These are phyloP conservation scores for Heteronetta atricapilla DNA, from an alignment of 2,113 vertebrate genomes.

Conservation along the genomic window DNA sequence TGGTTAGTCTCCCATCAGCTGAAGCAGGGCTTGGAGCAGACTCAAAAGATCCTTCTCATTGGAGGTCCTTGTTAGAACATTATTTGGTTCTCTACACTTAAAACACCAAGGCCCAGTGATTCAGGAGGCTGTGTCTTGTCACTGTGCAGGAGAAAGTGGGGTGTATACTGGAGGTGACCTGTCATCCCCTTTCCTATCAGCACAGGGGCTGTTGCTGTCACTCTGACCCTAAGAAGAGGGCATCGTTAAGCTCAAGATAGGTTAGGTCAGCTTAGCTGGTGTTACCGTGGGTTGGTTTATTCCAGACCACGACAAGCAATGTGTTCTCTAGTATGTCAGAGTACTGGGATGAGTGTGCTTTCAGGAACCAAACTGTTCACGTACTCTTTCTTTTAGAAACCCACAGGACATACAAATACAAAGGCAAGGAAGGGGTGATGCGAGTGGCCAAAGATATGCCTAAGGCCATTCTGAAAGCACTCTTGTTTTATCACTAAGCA, in stretches of 20 bases:
- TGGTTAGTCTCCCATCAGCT: neutral
- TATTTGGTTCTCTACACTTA: neutral
- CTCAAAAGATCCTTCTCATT: neutral
- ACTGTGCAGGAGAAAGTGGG: neutral
- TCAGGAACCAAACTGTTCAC: neutral
- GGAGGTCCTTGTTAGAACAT: neutral
- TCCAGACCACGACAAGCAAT: neutral
- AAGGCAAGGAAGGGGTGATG: neutral
- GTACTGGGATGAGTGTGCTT: neutral
- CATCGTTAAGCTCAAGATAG: neutral
- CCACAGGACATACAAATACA: neutral
- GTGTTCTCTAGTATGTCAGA: neutral
- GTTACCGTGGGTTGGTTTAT: neutral
- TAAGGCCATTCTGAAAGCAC: neutral
- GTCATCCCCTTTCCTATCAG: neutral
- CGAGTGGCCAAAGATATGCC: neutral
- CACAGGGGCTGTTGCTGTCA: neutral
- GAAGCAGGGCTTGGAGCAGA: neutral
- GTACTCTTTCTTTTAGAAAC: neutral
- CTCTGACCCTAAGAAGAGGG: neutral
- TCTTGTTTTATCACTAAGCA: neutral
- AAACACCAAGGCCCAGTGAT: neutral
- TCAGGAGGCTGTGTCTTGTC: neutral
- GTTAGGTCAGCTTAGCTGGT: neutral
- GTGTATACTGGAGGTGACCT: rapidly evolving